Evolutionary conservation across 64 coral and sea anemone genomes (phyloP), one percentile per base, ranked within the genome.

Genomic region (Montipora efflorescens): DNA sequence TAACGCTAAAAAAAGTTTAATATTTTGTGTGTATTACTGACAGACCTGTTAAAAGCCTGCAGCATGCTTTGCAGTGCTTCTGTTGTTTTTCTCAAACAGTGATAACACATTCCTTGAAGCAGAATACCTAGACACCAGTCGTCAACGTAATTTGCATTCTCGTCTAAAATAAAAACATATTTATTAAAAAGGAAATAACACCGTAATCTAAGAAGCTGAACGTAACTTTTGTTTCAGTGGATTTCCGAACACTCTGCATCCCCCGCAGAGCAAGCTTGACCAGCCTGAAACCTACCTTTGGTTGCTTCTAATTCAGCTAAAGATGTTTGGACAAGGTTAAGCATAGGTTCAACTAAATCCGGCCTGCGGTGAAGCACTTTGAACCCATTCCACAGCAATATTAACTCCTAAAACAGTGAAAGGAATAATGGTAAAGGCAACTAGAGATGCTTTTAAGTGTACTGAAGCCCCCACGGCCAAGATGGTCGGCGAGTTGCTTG

Each of bases 321-420:
- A 21, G 94, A 88, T 68, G 75, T 49, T 12, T 92, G 84, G 0
- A 99, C 94, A 36, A 99, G 81, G 36, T 99, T 87, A 45, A 99
- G 75, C 67, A 99, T 77, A 59, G 91, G 89, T 8, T 81, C 57
- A 59, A 85, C 88, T 58, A 96, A 88, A 74, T 99, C 97, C 46
- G 97, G 94, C 79, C 94, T 89, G 52, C 88, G 88, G 22, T 87
- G 78, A n/a, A 99, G 86, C 11, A 99, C 84, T 28, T 92, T 84
- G 88, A 99, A 99, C 2, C 97, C 97, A 94, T 99, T 99, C 97
- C 97, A 99, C 28, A 99, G 69, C 36, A 94, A 92, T 74, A 99
- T 91, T 5, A 99, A 84, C 79, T 99, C 97, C 97, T 99, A 18
- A 2, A 66, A 14, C 44, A 12, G 79, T 59, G 88, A 8, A 79